A percentile compares a stretch with the other conserved stretches of the same genome.
phyloP scores from a whole-genome alignment of 2,113 vertebrate species.

The rat (Rattus norvegicus) region GRCr8 NC_086024.1:112282001-112282500 shows the following conservation, averaged over 20 bases:
- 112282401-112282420: background rate
- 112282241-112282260: background rate
- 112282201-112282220: background rate
- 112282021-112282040: constrained; percentile 12
- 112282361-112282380: background rate
- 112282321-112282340: background rate
- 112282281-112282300: background rate
- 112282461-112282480: no score
- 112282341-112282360: background rate
- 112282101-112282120: background rate
- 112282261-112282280: background rate
- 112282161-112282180: background rate
- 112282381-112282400: background rate
- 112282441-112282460: no score
- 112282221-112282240: background rate
- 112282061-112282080: constrained; percentile 28
- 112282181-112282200: background rate
- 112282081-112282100: background rate
- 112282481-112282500: no score
- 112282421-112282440: no score
- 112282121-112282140: background rate
- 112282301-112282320: background rate
- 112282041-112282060: background rate
- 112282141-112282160: background rate
- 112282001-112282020: background rate